phyloP scores from a whole-genome alignment of 2,113 vertebrate species.

The Dolichotis patagonum region DNA sequence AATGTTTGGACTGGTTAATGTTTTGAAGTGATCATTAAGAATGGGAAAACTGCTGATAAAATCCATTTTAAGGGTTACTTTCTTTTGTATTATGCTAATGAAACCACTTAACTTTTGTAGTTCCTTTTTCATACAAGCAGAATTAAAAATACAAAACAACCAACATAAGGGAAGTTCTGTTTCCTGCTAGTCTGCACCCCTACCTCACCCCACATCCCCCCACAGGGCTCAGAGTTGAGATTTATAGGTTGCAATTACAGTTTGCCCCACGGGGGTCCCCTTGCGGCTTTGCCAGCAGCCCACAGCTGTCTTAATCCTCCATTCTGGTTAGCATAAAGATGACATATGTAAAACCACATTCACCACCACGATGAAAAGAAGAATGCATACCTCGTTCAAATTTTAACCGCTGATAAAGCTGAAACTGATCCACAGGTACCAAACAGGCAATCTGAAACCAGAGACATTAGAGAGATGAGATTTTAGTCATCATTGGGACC shows the following conservation, averaged over 20 bases:
- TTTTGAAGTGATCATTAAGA: not conserved
- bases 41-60: not conserved
- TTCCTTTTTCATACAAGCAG: constrained; percentile 5
- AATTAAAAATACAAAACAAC: constrained; percentile 50
- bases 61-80: not conserved
- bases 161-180: constrained; percentile 3
- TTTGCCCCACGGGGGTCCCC: not conserved
- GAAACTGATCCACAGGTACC: constrained; percentile 90
- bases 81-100: not conserved
- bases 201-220: not conserved
- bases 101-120: not conserved
- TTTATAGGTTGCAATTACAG: not conserved
- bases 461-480: constrained; percentile 69
- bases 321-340: not conserved
- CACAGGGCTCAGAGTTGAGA: not conserved
- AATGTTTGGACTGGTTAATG: not conserved
- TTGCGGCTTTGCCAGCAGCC: not conserved
- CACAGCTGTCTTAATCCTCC: not conserved
- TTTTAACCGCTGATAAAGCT: constrained; percentile 93
- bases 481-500: not conserved
- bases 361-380: not conserved
- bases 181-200: constrained; percentile 5
- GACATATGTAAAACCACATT: not conserved
- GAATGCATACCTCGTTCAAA: constrained; percentile 93
- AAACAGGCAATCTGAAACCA: constrained; percentile 93